Base-by-base conservation (phyloP, 2,888 invertebrate genomes). In the Mesorhabditis spiculigera region DNA sequence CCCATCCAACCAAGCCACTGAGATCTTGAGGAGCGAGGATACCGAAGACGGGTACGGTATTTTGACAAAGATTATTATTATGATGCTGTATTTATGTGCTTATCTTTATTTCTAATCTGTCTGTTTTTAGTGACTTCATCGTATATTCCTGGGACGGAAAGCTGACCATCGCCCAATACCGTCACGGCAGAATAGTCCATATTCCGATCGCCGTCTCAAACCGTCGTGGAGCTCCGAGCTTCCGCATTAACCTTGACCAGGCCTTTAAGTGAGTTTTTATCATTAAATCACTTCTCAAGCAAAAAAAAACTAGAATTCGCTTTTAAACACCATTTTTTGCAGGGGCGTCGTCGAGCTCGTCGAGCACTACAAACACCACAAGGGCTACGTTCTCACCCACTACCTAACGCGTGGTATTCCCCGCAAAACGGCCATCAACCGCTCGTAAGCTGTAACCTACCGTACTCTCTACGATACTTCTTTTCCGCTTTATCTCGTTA, bases 321-420 rank as follows among this genome's bases (percentile, higher is more conserved):
- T 28, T 28, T 28, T 28, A 28, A 28, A 63, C 42, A 45, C 43
- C 28, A 4, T 42, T 63, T 6, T 63, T 73, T 75, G 50, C 74
- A 77, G 77, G 65, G 77, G 75, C 63, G 65, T 78, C 28, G 66
- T 68, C 66, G 76, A 77, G 8, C 72, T 79, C 50, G 73, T 75
- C 66, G 69, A 73, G 8, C 75, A 79, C 69, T 79, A 79, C 69
- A 72, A 65, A 41, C 72, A 68, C 28, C 72, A 79, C 69, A 73
- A 75, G 68, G 74, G 77, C 65, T 73, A 50, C 69, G 69, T 79
- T 16, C 74, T 78, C 5, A 67, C 68, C 45, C 68, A 68, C 5
- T 73, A 72, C 62, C 73, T 79, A 4, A 71, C 73, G 28, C 61
- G 65, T 64, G 76, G 76, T 10, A 73, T 73, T 8, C 45, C 70